Base-by-base conservation (phyloP, 2,888 invertebrate species). In the Thelaira solivaga region DNA sequence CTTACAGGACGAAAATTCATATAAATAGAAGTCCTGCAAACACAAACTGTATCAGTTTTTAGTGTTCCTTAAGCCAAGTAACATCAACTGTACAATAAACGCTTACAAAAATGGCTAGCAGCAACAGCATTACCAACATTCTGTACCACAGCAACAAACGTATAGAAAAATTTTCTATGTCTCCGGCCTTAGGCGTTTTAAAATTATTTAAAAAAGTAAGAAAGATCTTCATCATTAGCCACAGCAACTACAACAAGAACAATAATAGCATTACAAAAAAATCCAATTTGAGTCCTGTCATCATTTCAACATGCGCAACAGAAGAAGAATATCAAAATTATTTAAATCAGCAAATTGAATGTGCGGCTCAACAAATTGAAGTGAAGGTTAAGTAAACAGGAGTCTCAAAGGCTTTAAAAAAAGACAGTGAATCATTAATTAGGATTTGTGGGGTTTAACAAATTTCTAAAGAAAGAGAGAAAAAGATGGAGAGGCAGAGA, bases 241-340 rank as follows among this genome's bases (percentile, higher is more conserved):
- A 18, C 24, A 49, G 47, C 18, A 34, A 36, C 1, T 22, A 24
- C 8, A 73, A 39, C 4, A 59, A 53, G 69, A 24, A 7, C 41
- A 64, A 7, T 31, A 64, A 29, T 29, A 45, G 20, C 6, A 31
- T 45, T 20, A 55, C 49, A 45, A 53, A 31, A 20, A 51, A 61
- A 72, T 34, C 45, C 59, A 59, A 39, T 51, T 45, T 72, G 39
- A 47, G 59, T 18, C 64, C 64, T 59, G 43, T 43, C 4, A 26
- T 43, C 55, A 45, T 57, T 26, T 34, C 41, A 13, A 64, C 73
- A 22, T 80, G 80, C 45, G 45, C 73, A 76, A 69, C 80, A 39
- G 78, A 82, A 51, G 81, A 81, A 45, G 81, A 82, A 73, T 59
- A 80, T 51, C 80, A 81, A 53, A 82, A 82, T 57, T 76, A 73